phyloP scores from a whole-genome alignment of 2,888 invertebrate species.

The Mythimna albipuncta region DNA sequence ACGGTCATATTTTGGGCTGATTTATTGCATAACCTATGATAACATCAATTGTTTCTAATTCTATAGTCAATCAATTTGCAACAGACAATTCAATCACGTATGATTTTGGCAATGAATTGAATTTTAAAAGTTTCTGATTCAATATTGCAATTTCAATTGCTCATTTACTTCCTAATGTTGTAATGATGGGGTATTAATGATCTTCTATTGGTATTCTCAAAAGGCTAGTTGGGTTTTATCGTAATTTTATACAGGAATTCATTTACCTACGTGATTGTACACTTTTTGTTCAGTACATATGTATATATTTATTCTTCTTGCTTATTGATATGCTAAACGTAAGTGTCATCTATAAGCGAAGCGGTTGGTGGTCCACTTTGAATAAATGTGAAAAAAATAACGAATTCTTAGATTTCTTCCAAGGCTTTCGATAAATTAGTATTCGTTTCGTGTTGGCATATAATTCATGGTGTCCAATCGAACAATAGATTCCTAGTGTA shows the following conservation, averaged over 20 bases:
- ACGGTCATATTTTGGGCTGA: slow-evolving; percentile 52
- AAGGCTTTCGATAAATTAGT: slow-evolving; percentile 47
- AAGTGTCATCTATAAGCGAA: slow-evolving; percentile 35
- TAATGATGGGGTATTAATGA: slow-evolving; percentile 51
- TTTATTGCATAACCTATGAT: slow-evolving; percentile 48
- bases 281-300: slow-evolving; percentile 19
- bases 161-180: slow-evolving; percentile 53
- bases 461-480: slow-evolving; percentile 44
- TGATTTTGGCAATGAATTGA: slow-evolving; percentile 49
- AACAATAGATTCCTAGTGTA: slow-evolving; percentile 14
- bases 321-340: slow-evolving; percentile 54
- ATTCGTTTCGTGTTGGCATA: slow-evolving; percentile 45
- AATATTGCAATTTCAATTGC: slow-evolving; percentile 50
- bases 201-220: slow-evolving; percentile 25
- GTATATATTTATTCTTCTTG: slow-evolving; percentile 25
- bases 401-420: slow-evolving; percentile 37
- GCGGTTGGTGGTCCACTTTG: slow-evolving; percentile 57
- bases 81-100: slow-evolving; percentile 59
- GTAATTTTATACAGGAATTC: slow-evolving; percentile 51
- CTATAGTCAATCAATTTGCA: slow-evolving; percentile 51
- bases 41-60: slow-evolving; percentile 52
- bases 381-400: slow-evolving; percentile 50
- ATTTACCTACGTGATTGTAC: slow-evolving; percentile 37
- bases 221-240: slow-evolving; percentile 41
- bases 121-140: slow-evolving; percentile 54